Base-by-base conservation (phyloP, 2,888 invertebrate species). In the Catonia carolina region DNA sequence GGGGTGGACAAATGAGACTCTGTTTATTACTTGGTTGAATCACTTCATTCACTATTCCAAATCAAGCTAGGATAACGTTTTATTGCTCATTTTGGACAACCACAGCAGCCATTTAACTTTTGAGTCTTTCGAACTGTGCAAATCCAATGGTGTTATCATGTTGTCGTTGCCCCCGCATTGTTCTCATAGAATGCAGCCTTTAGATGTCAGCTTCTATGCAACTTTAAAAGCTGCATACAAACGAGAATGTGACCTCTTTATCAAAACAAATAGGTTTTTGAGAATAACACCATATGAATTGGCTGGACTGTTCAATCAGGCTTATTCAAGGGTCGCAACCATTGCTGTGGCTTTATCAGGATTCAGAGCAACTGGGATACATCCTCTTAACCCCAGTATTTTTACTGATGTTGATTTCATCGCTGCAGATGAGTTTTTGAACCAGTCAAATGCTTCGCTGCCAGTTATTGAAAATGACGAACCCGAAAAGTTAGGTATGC, bases 91-190 rank as follows among this genome's bases (percentile, higher is more conserved):
- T n/a, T n/a, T n/a, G n/a, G 66, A 68, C 53, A 67, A 67, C 55
- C 68, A 68, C 58, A 51, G 58, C 33, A 65, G 67, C 59, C 69
- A 68, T 56, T 58, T 64, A 5, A 65, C 63, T 48, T 57, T 66
- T 23, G 52, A 62, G 7, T 55, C 53, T 53, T 55, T 61, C 47
- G 18, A 60, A 15, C 59, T 62, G 33, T 63, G 62, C 58, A 47
- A 62, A 47, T 53, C 66, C 20, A 60, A 66, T 63, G 59, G 63
- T 49, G 61, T 69, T 17, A 47, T 62, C 39, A 41, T 67, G 48
- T 52, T 69, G n/a, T 62, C 65, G 14, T 53, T 67, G 15, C 67
- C 67, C 50, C 67, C 68, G 2, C 68, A 68, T 47, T 63, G 62
- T 6, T 66, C 66, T 31, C 68, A 68, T 54, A 35, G 58, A 33